Percentiles rank a stretch among this genome's conserved stretches.
These are phyloP conservation scores for Stratiolaelaps scimitus DNA, from an alignment of 1,140 invertebrate genomes.

Conservation along the genomic window DNA sequence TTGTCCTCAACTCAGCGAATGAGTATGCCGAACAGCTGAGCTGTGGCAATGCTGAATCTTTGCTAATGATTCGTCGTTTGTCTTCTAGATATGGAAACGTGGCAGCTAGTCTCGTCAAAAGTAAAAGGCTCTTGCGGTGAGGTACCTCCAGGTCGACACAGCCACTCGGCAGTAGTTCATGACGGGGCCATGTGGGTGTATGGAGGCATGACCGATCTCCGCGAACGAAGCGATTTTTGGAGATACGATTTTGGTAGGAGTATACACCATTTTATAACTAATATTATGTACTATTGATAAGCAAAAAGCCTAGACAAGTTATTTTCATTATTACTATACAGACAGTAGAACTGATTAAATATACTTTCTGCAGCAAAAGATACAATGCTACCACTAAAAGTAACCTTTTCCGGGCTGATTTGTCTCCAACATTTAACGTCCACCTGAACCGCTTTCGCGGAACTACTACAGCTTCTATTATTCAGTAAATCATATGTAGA, in stretches of 20 bases:
- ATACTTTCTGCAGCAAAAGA: no score
- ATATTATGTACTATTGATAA: not conserved
- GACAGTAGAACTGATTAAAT: not conserved
- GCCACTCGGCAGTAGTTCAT: slow-evolving; percentile 67
- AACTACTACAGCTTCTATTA: no score
- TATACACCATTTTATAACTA: not conserved
- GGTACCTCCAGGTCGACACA: slow-evolving; percentile 59
- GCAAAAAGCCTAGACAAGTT: slow-evolving; percentile 22
- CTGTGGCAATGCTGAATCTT: not conserved
- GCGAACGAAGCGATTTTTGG: slow-evolving; percentile 69
- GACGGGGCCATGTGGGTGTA: slow-evolving; percentile 69
- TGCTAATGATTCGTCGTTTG: no score
- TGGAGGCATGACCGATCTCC: slow-evolving; percentile 74
- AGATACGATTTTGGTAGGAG: slow-evolving; percentile 55
- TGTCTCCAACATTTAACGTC: no score
- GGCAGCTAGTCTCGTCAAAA: slow-evolving; percentile 38
- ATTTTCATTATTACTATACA: slow-evolving; percentile 16
- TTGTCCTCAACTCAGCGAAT: not conserved
- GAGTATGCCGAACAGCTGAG: not conserved
- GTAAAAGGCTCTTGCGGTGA: slow-evolving; percentile 34
- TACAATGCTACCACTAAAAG: not conserved
- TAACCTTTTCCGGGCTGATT: no score
- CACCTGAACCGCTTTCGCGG: no score
- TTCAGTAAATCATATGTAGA: slow-evolving; percentile 55
- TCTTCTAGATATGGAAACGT: slow-evolving; percentile 40